Evolutionary conservation across 2,113 vertebrate species (phyloP).

Genomic region (Campylorhamphus procurvoides): DNA sequence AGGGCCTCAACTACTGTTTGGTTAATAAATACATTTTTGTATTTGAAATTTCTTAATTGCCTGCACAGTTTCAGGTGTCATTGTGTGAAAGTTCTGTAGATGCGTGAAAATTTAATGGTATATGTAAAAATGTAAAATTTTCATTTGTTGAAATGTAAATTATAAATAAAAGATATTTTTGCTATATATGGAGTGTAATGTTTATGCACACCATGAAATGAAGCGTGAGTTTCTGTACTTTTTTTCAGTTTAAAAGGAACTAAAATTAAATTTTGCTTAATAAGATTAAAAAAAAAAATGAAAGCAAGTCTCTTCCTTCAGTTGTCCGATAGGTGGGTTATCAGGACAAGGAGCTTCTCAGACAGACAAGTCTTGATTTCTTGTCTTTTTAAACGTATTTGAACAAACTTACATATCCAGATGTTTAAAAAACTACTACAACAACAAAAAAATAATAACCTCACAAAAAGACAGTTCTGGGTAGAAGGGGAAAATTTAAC

Average conservation of each 20-base stretch:
- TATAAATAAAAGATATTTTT: conserved; percentile 99
- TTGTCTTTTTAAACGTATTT: conserved; percentile 33
- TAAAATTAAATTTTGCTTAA: conserved; percentile 63
- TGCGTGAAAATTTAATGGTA: conserved; percentile 81
- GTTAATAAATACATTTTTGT: conserved; percentile 99
- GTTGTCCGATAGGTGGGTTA: conserved; percentile 23
- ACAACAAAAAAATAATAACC: not conserved
- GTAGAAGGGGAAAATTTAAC: conserved; percentile 42
- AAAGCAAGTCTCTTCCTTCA: conserved; percentile 48
- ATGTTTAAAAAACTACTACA: not conserved
- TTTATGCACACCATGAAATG: conserved; percentile 86
- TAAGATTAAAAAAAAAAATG: conserved; percentile 37
- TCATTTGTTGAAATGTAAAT: conserved; percentile 89
- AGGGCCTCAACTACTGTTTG: conserved; percentile 80
- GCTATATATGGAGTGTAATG: conserved; percentile 92
- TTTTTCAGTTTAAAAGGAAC: conserved; percentile 71
- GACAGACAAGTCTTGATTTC: conserved; percentile 39
- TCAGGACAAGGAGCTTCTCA: conserved; percentile 49
- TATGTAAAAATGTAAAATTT: conserved; percentile 85
- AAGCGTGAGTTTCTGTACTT: conserved; percentile 78
- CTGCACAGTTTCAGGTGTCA: conserved; percentile 89
- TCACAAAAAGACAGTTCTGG: conserved; percentile 13
- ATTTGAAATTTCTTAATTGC: conserved; percentile 88
- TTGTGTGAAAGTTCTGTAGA: conserved; percentile 86
- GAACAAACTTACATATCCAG: conserved; percentile 46